Evolutionary conservation across 2,888 invertebrate genomes (phyloP).

Genomic region (Eupithecia centaureata): DNA sequence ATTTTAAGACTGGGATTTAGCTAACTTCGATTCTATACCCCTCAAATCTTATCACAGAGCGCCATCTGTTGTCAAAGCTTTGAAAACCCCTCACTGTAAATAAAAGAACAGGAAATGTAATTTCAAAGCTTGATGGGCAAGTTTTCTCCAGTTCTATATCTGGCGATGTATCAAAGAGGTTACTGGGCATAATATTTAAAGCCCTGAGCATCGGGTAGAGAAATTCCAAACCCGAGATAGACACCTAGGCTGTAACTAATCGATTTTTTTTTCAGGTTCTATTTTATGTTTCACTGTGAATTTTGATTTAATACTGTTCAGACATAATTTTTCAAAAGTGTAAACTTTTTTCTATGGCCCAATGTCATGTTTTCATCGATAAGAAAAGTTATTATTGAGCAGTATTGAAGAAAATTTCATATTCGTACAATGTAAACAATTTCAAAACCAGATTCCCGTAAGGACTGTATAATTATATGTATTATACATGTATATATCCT

Average conservation of each 20-base stretch:
- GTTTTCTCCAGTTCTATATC: neutral
- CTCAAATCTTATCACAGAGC: neutral
- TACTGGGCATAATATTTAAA: neutral
- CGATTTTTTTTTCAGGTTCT: constrained; percentile 4
- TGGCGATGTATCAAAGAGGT: neutral
- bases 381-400: neutral
- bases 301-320: neutral
- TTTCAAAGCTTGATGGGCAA: neutral
- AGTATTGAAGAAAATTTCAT: neutral
- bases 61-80: neutral
- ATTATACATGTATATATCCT: too few species aligned
- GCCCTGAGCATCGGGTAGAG: neutral
- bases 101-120: constrained; percentile 1
- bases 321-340: neutral
- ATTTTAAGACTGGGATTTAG: too few species aligned
- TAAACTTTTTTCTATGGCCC: neutral
- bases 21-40: too few species aligned
- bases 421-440: constrained; percentile 3
- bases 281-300: neutral
- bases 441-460: neutral
- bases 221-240: neutral
- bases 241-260: neutral
- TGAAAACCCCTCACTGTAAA: constrained; percentile 8
- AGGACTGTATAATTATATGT: neutral
- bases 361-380: neutral